Base-by-base conservation (phyloP, 2,797 vertebrate species). In the Pseudomugil gertrudae region DNA sequence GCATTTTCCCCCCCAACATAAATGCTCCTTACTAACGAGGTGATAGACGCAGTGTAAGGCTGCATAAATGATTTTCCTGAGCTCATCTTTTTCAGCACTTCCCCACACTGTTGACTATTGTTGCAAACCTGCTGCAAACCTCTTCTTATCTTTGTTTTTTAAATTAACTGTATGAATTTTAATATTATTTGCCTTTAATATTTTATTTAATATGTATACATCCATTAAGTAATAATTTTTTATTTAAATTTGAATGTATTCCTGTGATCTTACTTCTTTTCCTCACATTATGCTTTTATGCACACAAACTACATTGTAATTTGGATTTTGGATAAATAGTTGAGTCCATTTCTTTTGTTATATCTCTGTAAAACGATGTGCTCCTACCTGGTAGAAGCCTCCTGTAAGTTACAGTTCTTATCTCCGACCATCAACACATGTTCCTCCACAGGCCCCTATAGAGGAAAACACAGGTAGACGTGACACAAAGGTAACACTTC, bases 371-470 rank as follows among this genome's bases (percentile, higher is more conserved):
- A 51, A 50, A 23, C 1, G 3, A 6, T 17, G 11, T 21, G 19
- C 27, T 50, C 71, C 29, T 83, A 98, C 97, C 96, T 96, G 83
- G 83, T 66, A 66, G 92, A 81, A 65, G 91, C 86, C 53, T 97
- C 95, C 66, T 94, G 95, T 70, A 95, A 11, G 76, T 74, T 93
- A 59, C 93, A 90, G 83, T 94, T 97, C 89, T 95, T 96, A 64
- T 95, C 93, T 81, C 80, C 90, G 24, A 80, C 70, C 50, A 86
- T 14, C 3, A 69, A 1, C 0, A 53, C 33, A 33, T 78, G 86
- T 30, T 96, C 95, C 66, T 97, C 96, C 90, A 85, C 89, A 63
- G 85, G 26, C 1, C 85, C 86, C 97, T 98, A 47, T 50, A 78
- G 2, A 83, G 23, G 32, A 2, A 64, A 24, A 73, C 15, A 59